Evolutionary conservation across 2,113 vertebrate genomes (phyloP).

Genomic region (Chionomys nivalis): DNA sequence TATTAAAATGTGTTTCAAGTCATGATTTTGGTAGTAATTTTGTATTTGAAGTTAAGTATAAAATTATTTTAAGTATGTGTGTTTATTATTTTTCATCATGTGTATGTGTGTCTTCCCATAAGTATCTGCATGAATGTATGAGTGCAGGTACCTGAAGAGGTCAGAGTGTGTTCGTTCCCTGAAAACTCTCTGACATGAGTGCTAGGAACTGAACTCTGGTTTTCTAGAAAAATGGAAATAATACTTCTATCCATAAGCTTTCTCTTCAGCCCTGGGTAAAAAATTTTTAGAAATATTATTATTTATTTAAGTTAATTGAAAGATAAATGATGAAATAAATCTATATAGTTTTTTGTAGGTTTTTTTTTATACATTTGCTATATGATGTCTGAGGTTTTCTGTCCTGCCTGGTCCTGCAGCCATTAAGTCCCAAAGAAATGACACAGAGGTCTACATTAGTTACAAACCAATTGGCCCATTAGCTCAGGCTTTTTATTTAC

Average conservation of each 20-base stretch:
- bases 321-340: not conserved
- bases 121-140: not conserved
- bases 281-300: not conserved
- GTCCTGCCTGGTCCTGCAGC: too few relatives aligned
- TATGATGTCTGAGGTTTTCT: too few relatives aligned
- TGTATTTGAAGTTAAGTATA: not conserved
- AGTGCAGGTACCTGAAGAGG: not conserved
- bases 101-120: too few relatives aligned
- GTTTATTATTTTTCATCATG: not conserved
- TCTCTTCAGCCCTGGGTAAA: not conserved
- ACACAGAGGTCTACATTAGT: too few relatives aligned
- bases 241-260: not conserved
- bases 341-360: not conserved
- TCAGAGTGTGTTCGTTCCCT: not conserved
- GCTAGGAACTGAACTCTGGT: not conserved
- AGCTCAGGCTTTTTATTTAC: too few relatives aligned
- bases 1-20: not conserved
- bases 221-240: not conserved
- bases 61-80: not conserved
- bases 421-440: too few relatives aligned
- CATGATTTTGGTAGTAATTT: not conserved
- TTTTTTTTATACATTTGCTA: too few relatives aligned
- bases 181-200: too few relatives aligned
- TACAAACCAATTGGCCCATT: too few relatives aligned
- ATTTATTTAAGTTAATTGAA: not conserved